Evolutionary conservation across 2,113 vertebrate genomes (phyloP).

Genomic region (Isurus oxyrinchus): DNA sequence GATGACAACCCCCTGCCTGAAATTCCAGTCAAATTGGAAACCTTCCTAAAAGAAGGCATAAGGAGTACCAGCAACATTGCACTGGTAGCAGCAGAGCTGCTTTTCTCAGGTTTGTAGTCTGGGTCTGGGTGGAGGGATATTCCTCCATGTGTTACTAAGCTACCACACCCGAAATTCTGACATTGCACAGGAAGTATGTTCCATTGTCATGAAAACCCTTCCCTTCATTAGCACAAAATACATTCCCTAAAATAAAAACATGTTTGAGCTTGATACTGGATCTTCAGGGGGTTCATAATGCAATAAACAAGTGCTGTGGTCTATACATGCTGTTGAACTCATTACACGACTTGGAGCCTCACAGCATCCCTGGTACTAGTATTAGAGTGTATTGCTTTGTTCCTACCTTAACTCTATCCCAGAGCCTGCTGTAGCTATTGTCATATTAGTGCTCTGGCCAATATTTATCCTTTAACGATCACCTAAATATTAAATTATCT

Average conservation of each 20-base stretch:
- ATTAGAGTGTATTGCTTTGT: neutral
- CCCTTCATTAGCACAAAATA: neutral
- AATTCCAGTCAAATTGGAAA: neutral
- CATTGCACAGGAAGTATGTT: neutral
- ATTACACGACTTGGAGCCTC: neutral
- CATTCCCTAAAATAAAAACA: neutral
- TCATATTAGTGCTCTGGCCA: neutral
- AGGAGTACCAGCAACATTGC: neutral
- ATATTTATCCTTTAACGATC: neutral
- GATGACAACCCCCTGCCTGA: neutral
- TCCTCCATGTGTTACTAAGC: neutral
- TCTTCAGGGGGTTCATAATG: neutral
- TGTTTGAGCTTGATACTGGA: neutral
- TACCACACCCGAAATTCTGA: neutral
- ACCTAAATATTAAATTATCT: neutral
- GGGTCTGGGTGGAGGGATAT: neutral
- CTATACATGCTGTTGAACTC: neutral
- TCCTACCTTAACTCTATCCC: neutral
- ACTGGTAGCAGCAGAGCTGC: neutral
- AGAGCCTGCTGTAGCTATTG: neutral
- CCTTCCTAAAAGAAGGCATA: neutral
- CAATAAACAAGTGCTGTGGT: neutral
- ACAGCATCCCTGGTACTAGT: neutral
- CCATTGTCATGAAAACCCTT: neutral
- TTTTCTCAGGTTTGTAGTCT: neutral